These are phyloP conservation scores for Darevskia mixta DNA, from an alignment of 2,797 vertebrate species.

Conservation along the genomic window DNA sequence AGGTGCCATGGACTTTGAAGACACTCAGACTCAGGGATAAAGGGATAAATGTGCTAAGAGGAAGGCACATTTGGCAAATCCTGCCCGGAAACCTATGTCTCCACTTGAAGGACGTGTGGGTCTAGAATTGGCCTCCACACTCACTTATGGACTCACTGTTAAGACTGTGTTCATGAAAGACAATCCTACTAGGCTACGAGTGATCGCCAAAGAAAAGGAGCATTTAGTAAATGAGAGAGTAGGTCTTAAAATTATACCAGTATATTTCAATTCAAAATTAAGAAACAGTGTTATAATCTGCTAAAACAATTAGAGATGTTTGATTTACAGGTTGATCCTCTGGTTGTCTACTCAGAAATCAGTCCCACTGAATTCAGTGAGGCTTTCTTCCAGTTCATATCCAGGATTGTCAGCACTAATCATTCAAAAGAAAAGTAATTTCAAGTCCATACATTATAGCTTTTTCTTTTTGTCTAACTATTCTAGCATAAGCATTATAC, in stretches of 20 bases:
- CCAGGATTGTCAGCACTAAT: conserved; percentile 49
- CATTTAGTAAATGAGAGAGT: conserved; percentile 52
- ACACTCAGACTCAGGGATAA: no score
- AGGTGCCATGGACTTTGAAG: no score
- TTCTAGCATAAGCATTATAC: conserved; percentile 67
- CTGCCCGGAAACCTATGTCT: no score
- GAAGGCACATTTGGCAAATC: no score
- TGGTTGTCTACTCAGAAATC: neutral
- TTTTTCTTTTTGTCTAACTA: conserved; percentile 67
- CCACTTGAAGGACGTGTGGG: no score
- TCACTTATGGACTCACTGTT: no score
- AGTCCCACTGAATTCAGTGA: neutral
- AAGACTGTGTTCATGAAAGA: no score
- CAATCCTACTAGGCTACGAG: no score
- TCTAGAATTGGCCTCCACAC: no score
- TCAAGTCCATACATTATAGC: conserved; percentile 72
- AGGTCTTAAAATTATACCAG: conserved; percentile 51
- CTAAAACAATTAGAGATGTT: conserved; percentile 69
- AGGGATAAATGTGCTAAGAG: no score
- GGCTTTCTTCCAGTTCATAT: neutral
- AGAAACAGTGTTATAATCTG: conserved; percentile 16
- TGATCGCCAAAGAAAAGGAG: neutral
- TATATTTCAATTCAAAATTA: conserved; percentile 59
- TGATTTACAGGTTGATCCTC: conserved; percentile 46
- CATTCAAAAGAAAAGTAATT: conserved; percentile 72